Evolutionary conservation across 2,888 invertebrate species (phyloP), one percentile per base, ranked within the genome.

Genomic region (Metellina segmentata): DNA sequence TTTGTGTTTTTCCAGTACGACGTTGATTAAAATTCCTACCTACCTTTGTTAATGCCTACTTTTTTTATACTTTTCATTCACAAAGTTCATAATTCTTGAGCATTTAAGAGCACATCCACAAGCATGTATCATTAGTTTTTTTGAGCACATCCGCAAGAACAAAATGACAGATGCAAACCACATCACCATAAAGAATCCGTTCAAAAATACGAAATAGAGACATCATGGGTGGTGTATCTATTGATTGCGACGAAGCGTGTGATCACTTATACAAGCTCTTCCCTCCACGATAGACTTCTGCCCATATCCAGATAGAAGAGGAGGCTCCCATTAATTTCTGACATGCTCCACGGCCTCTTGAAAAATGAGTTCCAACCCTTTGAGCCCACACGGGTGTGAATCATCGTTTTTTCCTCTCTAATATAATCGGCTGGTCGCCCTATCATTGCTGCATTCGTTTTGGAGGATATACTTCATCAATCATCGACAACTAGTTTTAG

Each of bases 281-380:
- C 85, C 72, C 52, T 75, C 74, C 74, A 74, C 61, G 72, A 83
- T 72, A 51, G 71, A 71, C 8, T 49, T 16, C 48, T 48, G 53
- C 19, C 53, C 72, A 74, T 74, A 61, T 53, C 61, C 83, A 34
- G 20, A 75, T 20, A 34, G 78, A 48, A 78, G 86, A 53, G 61
- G 86, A 70, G 78, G 8, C 51, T 51, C 70, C 49, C 90, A 86
- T 91, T 91, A 82, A 86, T 91, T 91, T 79, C 75, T 69, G 86
- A 82, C 90, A 81, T 61, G 72, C 70, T 51, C 75, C 61, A 78
- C 61, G 20, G 7, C 77, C 75, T 81, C 61, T 75, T 91, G 90
- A 86, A 82, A 91, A 91, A 91, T 91, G 86, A 85, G 53, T 71
- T 20, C 77, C 81, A 86, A 91, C 90, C 86, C 90, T 91, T 86